These are phyloP conservation scores for Dysmachus trigonus DNA, from an alignment of 2,888 invertebrate genomes.

Conservation along the genomic window DNA sequence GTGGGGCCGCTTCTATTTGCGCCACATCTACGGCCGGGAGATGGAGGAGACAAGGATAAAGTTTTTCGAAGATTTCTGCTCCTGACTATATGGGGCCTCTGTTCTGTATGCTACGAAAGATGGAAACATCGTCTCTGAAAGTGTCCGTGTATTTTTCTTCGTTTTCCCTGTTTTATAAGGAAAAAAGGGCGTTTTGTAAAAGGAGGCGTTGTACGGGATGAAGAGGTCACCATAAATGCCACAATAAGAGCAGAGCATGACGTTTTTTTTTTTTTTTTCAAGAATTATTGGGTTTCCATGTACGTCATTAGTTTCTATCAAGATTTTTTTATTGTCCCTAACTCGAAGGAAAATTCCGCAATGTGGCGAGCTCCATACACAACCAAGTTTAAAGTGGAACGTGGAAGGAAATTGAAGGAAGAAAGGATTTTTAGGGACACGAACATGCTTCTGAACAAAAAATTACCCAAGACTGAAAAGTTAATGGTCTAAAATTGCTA, in stretches of 20 bases:
- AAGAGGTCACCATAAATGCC: constrained; percentile 32
- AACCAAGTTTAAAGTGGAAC: neutral
- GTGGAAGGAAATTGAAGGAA: neutral
- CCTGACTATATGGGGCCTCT: neutral
- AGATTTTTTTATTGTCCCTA: neutral
- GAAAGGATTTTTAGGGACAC: neutral
- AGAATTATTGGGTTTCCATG: constrained; percentile 7
- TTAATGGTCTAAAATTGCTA: neutral
- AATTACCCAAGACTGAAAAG: neutral
- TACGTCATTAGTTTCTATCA: constrained; percentile 12
- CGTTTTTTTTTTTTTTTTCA: neutral
- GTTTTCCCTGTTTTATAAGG: neutral
- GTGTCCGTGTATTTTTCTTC: neutral
- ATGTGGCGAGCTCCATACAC: neutral
- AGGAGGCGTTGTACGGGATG: neutral
- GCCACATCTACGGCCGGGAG: neutral
- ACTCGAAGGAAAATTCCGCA: neutral
- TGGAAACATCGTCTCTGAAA: constrained; percentile 3
- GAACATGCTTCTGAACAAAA: neutral
- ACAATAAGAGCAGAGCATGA: constrained; percentile 3
- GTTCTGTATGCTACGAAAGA: neutral
- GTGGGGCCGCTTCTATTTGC: neutral
- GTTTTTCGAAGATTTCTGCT: constrained; percentile 15
- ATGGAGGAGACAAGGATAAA: neutral
- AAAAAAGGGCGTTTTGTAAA: neutral